Evolutionary conservation across 2,797 vertebrate genomes (phyloP).

Genomic region (Argentina silus): DNA sequence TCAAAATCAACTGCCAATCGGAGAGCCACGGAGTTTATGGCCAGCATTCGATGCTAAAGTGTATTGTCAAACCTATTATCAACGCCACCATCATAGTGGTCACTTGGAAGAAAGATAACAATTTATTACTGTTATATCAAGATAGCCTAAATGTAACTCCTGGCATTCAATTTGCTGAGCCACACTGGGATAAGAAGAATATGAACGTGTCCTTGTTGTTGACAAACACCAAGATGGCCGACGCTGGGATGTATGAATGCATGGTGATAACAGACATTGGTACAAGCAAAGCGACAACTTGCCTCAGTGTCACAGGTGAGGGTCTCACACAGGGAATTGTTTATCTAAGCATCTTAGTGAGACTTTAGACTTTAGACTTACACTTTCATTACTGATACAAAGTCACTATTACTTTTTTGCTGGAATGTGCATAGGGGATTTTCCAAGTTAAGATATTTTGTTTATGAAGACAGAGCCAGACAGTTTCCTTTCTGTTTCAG

Average conservation of each 20-base stretch:
- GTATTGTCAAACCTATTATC: neutral
- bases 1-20: neutral
- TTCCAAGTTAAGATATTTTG: neutral
- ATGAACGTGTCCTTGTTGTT: slow-evolving; percentile 67
- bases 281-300: rapidly evolving
- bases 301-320: slow-evolving; percentile 59
- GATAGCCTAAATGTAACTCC: rapidly evolving
- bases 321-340: neutral
- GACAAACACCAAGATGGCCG: slow-evolving; percentile 18
- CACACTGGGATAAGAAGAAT: neutral
- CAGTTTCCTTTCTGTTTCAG: slow-evolving; percentile 40
- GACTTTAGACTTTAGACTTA: neutral
- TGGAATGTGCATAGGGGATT: neutral
- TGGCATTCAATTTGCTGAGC: slow-evolving; percentile 34
- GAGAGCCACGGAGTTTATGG: slow-evolving; percentile 7
- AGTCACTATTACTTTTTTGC: neutral
- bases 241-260: slow-evolving; percentile 28
- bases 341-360: neutral
- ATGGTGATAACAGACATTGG: neutral
- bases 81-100: rapidly evolving
- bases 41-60: slow-evolving; percentile 50
- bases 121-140: rapidly evolving
- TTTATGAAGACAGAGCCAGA: neutral
- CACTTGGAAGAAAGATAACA: slow-evolving; percentile 2
- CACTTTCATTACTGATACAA: neutral